Evolutionary conservation across 2,888 invertebrate genomes (phyloP).

Genomic region (Aquatica leii): DNA sequence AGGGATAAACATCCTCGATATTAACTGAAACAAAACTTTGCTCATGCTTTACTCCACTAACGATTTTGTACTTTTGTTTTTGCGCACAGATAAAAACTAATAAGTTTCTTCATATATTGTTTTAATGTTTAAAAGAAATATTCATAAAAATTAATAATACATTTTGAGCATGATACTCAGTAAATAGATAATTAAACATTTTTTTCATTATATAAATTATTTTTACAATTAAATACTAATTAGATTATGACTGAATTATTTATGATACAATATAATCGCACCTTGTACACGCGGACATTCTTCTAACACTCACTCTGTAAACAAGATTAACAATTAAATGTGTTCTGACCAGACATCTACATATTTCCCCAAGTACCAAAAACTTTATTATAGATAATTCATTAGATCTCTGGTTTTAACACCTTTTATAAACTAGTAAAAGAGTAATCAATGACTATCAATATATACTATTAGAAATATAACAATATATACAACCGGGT

Average conservation of each 20-base stretch:
- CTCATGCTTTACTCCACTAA: too few species aligned
- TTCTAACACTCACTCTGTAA: not conserved
- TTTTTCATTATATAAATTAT: constrained; percentile 9
- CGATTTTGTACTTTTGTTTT: too few species aligned
- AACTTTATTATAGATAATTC: not conserved
- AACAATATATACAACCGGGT: constrained; percentile 5
- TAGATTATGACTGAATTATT: constrained; percentile 7
- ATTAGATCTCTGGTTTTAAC: not conserved
- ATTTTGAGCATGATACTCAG: too few species aligned
- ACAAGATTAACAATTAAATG: constrained; percentile 1
- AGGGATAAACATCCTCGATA: too few species aligned
- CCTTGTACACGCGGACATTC: not conserved
- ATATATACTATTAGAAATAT: not conserved
- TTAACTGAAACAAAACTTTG: too few species aligned
- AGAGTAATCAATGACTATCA: not conserved
- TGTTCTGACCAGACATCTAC: not conserved
- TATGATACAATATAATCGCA: not conserved
- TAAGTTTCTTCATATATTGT: too few species aligned
- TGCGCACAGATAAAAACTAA: too few species aligned
- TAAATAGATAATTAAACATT: constrained; percentile 3
- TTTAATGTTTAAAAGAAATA: too few species aligned
- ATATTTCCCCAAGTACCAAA: too few species aligned
- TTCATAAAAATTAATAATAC: too few species aligned
- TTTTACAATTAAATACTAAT: constrained; percentile 13
- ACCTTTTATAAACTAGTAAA: not conserved